These are phyloP conservation scores for Drosophila testacea DNA, from an alignment of 2,888 invertebrate species.

Conservation along the genomic window DNA sequence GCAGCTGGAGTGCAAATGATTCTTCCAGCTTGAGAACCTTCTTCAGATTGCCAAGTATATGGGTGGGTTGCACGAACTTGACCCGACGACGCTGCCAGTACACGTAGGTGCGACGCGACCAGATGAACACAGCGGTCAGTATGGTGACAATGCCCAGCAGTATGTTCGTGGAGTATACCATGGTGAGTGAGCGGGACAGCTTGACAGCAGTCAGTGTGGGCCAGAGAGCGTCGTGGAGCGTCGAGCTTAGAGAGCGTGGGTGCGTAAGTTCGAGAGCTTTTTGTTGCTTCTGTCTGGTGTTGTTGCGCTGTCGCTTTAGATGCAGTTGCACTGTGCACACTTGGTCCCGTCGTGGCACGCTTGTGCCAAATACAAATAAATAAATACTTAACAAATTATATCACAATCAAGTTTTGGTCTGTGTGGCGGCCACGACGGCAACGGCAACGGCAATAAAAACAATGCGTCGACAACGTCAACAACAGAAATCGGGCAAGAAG, in stretches of 20 bases:
- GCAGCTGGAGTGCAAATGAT: slow-evolving; percentile 82
- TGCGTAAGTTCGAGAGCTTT: slow-evolving; percentile 14
- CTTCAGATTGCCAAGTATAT: slow-evolving; percentile 85
- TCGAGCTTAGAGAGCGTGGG: slow-evolving; percentile 5
- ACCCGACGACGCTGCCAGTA: slow-evolving; percentile 84
- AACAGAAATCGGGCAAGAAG: slow-evolving; percentile 54
- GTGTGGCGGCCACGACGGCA: slow-evolving; percentile 63
- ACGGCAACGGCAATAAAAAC: slow-evolving; percentile 41
- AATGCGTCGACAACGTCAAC: slow-evolving; percentile 52
- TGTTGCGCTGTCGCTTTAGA: slow-evolving; percentile 12
- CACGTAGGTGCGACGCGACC: slow-evolving; percentile 85
- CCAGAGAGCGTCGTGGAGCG: slow-evolving; percentile 4
- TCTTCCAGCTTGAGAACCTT: slow-evolving; percentile 82
- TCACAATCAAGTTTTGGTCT: slow-evolving; percentile 65
- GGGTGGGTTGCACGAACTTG: slow-evolving; percentile 83
- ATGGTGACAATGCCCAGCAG: slow-evolving; percentile 78
- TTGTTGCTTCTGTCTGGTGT: background rate
- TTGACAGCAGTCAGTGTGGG: slow-evolving; percentile 22
- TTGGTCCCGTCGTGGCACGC: slow-evolving; percentile 55
- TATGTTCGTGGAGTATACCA: slow-evolving; percentile 82
- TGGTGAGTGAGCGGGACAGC: slow-evolving; percentile 50
- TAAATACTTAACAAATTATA: slow-evolving; percentile 80
- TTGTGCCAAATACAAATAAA: slow-evolving; percentile 60
- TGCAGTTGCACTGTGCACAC: slow-evolving; percentile 28
- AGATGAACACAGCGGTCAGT: slow-evolving; percentile 73